Conservation (phyloP, 2,113 vertebrate species). For the Ictalurus furcatus region DNA sequence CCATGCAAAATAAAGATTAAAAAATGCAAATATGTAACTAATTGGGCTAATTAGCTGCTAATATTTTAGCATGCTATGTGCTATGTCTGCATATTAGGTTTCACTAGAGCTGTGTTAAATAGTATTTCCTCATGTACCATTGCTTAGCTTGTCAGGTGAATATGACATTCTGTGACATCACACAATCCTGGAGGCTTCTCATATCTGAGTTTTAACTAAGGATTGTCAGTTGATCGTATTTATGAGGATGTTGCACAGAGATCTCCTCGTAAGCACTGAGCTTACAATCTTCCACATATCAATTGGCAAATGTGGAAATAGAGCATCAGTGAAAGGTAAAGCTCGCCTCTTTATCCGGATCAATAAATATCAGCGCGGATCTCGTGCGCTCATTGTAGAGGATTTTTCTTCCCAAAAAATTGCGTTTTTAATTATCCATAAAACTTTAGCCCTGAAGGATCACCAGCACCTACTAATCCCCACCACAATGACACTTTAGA, state of each 20-base stretch:
- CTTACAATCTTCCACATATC: neutral
- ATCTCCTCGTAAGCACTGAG: neutral
- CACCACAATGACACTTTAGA: no score
- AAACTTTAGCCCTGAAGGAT: neutral
- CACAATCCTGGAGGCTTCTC: neutral
- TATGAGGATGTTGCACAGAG: neutral
- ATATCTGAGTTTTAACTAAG: neutral
- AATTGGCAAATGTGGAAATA: neutral
- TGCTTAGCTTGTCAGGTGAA: neutral
- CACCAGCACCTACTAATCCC: no score
- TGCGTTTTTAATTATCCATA: no score
- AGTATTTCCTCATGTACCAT: neutral
- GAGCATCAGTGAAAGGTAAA: neutral
- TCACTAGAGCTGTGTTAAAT: neutral
- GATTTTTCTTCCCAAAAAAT: neutral
- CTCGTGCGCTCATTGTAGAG: neutral
- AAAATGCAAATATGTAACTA: neutral
- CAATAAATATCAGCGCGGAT: neutral
- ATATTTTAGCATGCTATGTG: neutral
- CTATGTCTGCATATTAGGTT: neutral
- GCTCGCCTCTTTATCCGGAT: neutral
- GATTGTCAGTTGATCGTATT: neutral
- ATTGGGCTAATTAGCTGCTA: neutral
- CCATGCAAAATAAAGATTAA: neutral
- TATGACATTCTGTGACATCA: neutral